phyloP scores from a whole-genome alignment of 2,113 vertebrate genomes.

The Bambusicola thoracicus region DNA sequence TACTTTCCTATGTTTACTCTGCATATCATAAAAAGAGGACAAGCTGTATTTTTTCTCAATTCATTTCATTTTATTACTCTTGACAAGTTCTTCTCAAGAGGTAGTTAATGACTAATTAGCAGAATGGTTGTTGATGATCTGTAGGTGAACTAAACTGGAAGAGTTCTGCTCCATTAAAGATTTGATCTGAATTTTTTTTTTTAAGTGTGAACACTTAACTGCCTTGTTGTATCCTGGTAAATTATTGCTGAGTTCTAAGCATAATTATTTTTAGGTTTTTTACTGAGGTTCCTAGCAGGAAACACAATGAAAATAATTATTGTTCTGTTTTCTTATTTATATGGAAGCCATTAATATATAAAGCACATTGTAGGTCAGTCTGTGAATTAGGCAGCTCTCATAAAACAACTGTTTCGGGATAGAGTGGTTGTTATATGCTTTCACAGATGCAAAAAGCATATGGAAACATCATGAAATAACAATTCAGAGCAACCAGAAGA shows the following conservation, averaged over 20 bases:
- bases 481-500: neutral
- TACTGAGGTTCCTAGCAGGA: neutral
- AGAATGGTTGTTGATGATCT: neutral
- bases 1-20: neutral
- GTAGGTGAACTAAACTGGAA: neutral
- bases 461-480: neutral
- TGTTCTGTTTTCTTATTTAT: neutral
- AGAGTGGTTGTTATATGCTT: neutral
- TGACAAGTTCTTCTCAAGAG: neutral
- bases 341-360: neutral
- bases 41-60: neutral
- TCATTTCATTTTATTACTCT: neutral
- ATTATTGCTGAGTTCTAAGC: neutral
- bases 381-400: neutral
- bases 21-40: neutral
- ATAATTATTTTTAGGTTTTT: neutral
- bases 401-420: neutral
- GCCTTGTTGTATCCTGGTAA: neutral
- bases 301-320: neutral
- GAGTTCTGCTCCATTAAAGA: neutral
- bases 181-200: neutral
- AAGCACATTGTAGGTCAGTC: neutral
- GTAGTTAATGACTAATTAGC: neutral
- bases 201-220: neutral
- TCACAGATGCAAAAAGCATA: neutral